Conservation (phyloP, 2,888 invertebrate genomes). For the Synergus japonicus region DNA sequence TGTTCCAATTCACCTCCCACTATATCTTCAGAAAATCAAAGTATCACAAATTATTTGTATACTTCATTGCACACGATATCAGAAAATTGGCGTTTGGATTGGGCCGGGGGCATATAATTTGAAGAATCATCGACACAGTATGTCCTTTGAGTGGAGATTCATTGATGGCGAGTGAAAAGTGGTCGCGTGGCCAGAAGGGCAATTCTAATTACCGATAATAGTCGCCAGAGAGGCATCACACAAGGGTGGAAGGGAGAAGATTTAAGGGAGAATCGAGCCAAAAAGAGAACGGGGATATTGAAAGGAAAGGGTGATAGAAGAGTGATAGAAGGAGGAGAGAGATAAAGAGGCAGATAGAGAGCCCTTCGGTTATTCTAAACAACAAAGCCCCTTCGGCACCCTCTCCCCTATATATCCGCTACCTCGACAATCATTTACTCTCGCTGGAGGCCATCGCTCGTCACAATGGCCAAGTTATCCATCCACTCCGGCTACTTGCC, state of each 20-base stretch:
- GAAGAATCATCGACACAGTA: constrained; percentile 44
- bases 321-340: constrained; percentile 48
- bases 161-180: constrained; percentile 62
- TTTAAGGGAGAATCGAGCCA: constrained; percentile 40
- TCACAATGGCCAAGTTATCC: constrained; percentile 76
- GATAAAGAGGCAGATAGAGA: constrained; percentile 46
- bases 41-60: constrained; percentile 47
- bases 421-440: constrained; percentile 74
- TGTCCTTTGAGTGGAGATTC: constrained; percentile 46
- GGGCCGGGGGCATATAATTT: constrained; percentile 49
- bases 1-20: neutral
- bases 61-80: constrained; percentile 45
- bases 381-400: constrained; percentile 74
- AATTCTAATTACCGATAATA: constrained; percentile 73
- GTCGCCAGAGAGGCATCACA: constrained; percentile 45
- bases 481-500: constrained; percentile 73
- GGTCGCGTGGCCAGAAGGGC: constrained; percentile 75
- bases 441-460: constrained; percentile 73
- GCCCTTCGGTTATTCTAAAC: constrained; percentile 74
- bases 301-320: constrained; percentile 50
- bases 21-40: constrained; percentile 45
- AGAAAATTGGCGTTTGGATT: constrained; percentile 46
- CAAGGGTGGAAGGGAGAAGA: constrained; percentile 39
- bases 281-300: constrained; percentile 46
- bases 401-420: constrained; percentile 66